Conservation (phyloP, 1,140 invertebrate species). For the Zaprionus vittiger region DNA sequence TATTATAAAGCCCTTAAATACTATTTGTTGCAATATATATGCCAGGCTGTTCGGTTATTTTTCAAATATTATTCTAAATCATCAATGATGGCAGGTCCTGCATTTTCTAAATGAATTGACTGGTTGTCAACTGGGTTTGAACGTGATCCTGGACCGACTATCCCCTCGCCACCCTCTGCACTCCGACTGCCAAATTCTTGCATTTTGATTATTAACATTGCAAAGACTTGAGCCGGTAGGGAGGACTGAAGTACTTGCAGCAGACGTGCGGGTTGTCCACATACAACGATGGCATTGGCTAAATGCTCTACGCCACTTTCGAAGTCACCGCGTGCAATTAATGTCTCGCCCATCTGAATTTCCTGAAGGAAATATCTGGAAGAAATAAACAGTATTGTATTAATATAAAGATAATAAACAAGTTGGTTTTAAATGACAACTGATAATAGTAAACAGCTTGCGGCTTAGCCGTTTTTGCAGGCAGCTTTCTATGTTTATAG, state of each 20-base stretch:
- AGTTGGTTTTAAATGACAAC: background rate
- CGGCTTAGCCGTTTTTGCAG: too few species aligned
- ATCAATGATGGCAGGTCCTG: slow-evolving; percentile 64
- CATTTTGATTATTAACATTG: slow-evolving; percentile 92
- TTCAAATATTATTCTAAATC: slow-evolving; percentile 76
- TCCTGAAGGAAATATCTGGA: slow-evolving; percentile 85
- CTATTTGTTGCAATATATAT: slow-evolving; percentile 59
- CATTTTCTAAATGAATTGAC: slow-evolving; percentile 61
- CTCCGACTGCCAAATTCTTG: slow-evolving; percentile 86
- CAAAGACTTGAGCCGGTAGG: slow-evolving; percentile 95
- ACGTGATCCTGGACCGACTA: slow-evolving; percentile 43
- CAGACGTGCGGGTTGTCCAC: slow-evolving; percentile 96
- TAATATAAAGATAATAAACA: background rate
- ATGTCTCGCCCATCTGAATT: slow-evolving; percentile 95
- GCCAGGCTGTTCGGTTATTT: slow-evolving; percentile 44
- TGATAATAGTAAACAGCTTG: too few species aligned
- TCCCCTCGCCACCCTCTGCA: slow-evolving; percentile 62
- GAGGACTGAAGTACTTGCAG: slow-evolving; percentile 96
- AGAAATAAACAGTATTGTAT: slow-evolving; percentile 34
- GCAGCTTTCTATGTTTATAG: too few species aligned
- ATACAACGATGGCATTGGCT: slow-evolving; percentile 97
- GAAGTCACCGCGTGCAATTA: slow-evolving; percentile 93
- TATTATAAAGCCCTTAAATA: slow-evolving; percentile 66
- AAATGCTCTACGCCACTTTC: slow-evolving; percentile 97
- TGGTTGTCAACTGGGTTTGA: slow-evolving; percentile 50